Evolutionary conservation across 2,113 vertebrate species (phyloP).

Genomic region (Diglossa brunneiventris): DNA sequence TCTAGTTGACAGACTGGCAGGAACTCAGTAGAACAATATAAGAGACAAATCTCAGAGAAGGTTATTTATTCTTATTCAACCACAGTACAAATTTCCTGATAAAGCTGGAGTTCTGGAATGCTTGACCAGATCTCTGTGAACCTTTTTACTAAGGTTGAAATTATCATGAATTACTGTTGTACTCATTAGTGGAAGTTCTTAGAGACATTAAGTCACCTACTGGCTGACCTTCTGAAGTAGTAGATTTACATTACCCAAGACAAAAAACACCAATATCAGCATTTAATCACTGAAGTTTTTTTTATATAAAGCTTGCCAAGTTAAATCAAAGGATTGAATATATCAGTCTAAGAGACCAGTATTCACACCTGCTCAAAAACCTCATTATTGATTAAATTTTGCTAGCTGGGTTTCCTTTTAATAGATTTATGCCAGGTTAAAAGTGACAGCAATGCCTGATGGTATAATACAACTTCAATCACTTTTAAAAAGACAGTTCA

Average conservation of each 20-base stretch:
- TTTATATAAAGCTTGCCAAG: background rate
- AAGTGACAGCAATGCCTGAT: background rate
- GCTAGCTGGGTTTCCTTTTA: background rate
- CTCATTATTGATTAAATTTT: background rate
- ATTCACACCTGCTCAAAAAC: background rate
- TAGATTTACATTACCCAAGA: constrained; percentile 6
- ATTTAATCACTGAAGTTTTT: background rate
- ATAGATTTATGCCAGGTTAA: background rate
- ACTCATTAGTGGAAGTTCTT: constrained; percentile 23
- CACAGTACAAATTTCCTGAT: background rate
- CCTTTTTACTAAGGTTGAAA: constrained; percentile 18
- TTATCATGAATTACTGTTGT: constrained; percentile 36
- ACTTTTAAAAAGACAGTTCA: background rate
- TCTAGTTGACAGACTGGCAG: background rate
- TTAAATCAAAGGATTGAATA: background rate
- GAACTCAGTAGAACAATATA: background rate
- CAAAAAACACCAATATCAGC: constrained; percentile 14
- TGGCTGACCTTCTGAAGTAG: constrained; percentile 25
- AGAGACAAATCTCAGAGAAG: background rate
- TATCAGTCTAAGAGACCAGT: background rate
- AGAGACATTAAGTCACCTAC: constrained; percentile 42
- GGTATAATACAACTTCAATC: background rate
- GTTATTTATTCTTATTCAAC: constrained; percentile 4
- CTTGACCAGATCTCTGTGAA: constrained; percentile 50
- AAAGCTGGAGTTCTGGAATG: constrained; percentile 10